Base-by-base conservation (phyloP, 2,797 vertebrate genomes). In the Poecile montanus region DNA sequence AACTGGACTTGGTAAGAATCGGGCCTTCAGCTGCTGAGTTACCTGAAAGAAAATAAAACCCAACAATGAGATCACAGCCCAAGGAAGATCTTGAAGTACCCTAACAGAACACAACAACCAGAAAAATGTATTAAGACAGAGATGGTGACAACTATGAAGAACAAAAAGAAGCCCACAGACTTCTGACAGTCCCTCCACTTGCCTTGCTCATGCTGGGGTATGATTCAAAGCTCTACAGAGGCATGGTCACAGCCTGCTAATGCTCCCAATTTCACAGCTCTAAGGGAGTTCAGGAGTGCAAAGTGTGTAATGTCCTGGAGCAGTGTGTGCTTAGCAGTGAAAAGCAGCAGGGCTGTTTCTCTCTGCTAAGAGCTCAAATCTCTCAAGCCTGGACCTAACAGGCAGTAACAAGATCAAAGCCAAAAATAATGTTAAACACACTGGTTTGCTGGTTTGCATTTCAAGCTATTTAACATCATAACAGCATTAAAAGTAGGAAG, bases 1-100 rank as follows among this genome's bases (percentile, higher is more conserved):
- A 98, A 99, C 99, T 83, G 99, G 99, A 97, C 99, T 99, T 96
- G 99, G 99, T 97, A 99, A 98, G 98, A 99, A 99, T 97, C 99
- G 98, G 56, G 98, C 98, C 96, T 98, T 98, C 97, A 99, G 98
- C 97, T 99, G 99, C 97, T 99, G 99, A 97, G 99, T 99, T 97
- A 99, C 99, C 99, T 99, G 96, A 18, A 97, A 97, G 42, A 78
- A 96, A 91, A 89, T 89, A 84, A 97, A 87, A 77, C 18, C 15
- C 58, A 56, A 6, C 16, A 34, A 48, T 2, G 0, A 88, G 56
- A 88, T 20, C 38, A 67, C 27, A 65, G 38, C 3, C 3, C 36
- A 79, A 50, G n/a, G 8, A 63, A 79, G 54, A 47, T 12, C 18
- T 13, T 16, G 3, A 72, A 22, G 5, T 22, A 73, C 13, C 42